A percentile compares a stretch with the other conserved stretches of the same genome.
phyloP scores from a whole-genome alignment of 2,113 vertebrate species.

The Toxotes chatareus region DNA sequence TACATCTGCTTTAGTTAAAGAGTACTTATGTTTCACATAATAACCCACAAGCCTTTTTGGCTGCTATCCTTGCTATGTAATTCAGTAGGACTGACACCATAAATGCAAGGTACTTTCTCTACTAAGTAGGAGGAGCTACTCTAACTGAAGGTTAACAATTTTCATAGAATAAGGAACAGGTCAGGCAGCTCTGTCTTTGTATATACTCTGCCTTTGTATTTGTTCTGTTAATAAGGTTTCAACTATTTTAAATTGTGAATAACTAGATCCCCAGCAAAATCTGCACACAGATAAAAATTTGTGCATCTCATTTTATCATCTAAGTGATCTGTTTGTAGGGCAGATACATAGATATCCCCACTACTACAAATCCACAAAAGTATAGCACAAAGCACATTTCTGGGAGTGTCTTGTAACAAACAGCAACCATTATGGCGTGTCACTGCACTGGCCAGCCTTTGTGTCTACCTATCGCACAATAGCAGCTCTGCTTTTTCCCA shows the following conservation, averaged over 20 bases:
- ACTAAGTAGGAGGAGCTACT: not conserved
- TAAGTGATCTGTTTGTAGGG: conserved; percentile 4
- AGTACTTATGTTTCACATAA: too few species aligned
- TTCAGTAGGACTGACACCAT: not conserved
- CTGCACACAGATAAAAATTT: not conserved
- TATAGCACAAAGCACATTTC: conserved; percentile 15
- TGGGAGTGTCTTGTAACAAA: conserved; percentile 52
- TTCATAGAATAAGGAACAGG: conserved; percentile 23
- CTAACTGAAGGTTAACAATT: not conserved
- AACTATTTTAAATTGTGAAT: not conserved
- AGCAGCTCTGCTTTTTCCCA: conserved; percentile 83
- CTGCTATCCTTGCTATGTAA: not conserved
- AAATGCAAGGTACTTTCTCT: conserved; percentile 15
- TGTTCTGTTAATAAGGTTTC: not conserved
- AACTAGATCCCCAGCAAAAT: not conserved
- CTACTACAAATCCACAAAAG: conserved; percentile 20
- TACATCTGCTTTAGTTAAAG: too few species aligned
- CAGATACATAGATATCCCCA: not conserved
- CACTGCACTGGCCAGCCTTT: conserved; percentile 75
- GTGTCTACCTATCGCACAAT: conserved; percentile 84
- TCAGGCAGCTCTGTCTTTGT: conserved; percentile 19
- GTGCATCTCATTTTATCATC: not conserved
- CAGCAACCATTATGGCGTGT: conserved; percentile 61
- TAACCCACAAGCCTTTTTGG: not conserved
- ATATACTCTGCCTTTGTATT: conserved; percentile 20